These are phyloP conservation scores for Stigmatopora argus DNA, from an alignment of 2,113 vertebrate genomes.

Conservation along the genomic window DNA sequence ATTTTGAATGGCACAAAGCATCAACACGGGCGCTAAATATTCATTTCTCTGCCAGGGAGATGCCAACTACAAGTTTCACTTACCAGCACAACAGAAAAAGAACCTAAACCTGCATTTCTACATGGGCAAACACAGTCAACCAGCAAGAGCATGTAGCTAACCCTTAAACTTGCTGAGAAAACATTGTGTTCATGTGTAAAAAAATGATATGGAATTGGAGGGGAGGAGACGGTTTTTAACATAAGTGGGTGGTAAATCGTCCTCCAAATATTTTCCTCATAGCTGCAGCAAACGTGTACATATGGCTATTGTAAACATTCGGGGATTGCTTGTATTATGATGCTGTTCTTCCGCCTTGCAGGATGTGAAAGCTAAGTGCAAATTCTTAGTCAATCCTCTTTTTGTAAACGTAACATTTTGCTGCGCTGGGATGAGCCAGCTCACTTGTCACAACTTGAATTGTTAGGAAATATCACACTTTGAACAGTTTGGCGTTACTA, in stretches of 20 bases:
- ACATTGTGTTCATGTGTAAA: not conserved
- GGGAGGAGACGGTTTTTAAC: not conserved
- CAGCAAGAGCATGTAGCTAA: not conserved
- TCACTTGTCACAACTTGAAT: not conserved
- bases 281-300: not conserved
- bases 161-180: not conserved
- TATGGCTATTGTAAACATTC: not conserved
- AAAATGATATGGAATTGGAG: not conserved
- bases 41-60: not conserved
- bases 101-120: not conserved
- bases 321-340: not conserved
- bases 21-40: slow-evolving; percentile 1
- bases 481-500: not conserved
- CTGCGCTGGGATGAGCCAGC: not conserved
- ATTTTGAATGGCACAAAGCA: slow-evolving; percentile 23
- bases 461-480: not conserved
- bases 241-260: not conserved
- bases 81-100: not conserved
- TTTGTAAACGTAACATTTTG: not conserved
- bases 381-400: not conserved
- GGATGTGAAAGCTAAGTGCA: not conserved
- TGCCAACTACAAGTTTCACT: not conserved
- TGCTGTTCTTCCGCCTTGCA: not conserved
- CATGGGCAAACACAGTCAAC: slow-evolving; percentile 6
- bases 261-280: not conserved